These are phyloP conservation scores for Sialis fuliginosa DNA, from an alignment of 2,888 invertebrate genomes.

Conservation along the genomic window DNA sequence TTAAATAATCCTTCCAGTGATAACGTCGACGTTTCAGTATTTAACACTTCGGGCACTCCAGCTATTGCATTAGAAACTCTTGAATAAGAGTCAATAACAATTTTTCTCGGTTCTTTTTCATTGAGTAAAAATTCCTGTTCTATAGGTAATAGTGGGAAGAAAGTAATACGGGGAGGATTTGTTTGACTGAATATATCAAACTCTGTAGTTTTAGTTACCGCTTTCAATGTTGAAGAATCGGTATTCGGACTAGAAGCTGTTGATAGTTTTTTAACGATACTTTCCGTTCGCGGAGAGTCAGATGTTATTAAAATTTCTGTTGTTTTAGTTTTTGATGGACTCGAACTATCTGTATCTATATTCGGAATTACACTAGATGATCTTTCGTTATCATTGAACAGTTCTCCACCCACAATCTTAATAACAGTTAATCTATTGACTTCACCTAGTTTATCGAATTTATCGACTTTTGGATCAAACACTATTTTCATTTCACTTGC, in stretches of 20 bases:
- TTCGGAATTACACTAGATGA: constrained; percentile 30
- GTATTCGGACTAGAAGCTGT: constrained; percentile 1
- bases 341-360: constrained; percentile 20
- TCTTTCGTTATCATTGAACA: constrained; percentile 10
- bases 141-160: not conserved
- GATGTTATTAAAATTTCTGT: not conserved
- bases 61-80: constrained; percentile 22
- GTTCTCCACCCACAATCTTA: constrained; percentile 44
- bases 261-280: constrained; percentile 11
- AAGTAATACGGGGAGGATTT: not conserved
- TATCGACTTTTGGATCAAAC: constrained; percentile 39
- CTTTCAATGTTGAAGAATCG: not conserved
- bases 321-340: not conserved
- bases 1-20: constrained; percentile 49
- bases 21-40: constrained; percentile 43
- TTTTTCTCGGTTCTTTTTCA: constrained; percentile 16
- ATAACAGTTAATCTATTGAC: constrained; percentile 50
- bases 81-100: constrained; percentile 23
- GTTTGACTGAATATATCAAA: not conserved
- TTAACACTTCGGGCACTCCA: constrained; percentile 17
- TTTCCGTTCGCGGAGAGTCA: not conserved
- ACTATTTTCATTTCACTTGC: constrained; percentile 35
- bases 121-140: not conserved
- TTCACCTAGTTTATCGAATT: constrained; percentile 47
- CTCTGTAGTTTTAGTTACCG: not conserved